Percentiles rank a stretch among this genome's conserved stretches.
Conservation (phyloP, 2,113 vertebrate genomes). For the Ptyas mucosa region DNA sequence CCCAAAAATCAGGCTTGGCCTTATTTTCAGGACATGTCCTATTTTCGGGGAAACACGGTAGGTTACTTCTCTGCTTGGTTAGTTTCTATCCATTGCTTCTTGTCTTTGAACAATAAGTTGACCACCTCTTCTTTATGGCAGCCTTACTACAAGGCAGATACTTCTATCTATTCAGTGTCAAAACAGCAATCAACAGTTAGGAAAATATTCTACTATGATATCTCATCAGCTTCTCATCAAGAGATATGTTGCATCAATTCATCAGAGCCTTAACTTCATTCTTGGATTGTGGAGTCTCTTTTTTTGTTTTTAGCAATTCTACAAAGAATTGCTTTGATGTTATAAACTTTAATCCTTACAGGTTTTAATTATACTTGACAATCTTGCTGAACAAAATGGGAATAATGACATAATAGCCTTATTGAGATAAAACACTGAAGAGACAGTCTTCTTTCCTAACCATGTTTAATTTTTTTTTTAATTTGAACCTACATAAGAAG, state of each 20-base stretch:
- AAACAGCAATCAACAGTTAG: background rate
- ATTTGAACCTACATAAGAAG: background rate
- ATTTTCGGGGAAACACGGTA: no score
- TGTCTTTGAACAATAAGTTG: background rate
- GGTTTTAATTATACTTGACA: slow-evolving; percentile 26
- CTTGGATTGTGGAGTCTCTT: background rate
- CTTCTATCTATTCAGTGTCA: background rate
- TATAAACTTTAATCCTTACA: slow-evolving; percentile 40
- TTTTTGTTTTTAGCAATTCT: slow-evolving; percentile 29
- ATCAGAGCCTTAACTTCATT: background rate
- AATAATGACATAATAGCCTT: background rate
- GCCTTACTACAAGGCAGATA: background rate
- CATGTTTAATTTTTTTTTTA: slow-evolving; percentile 33
- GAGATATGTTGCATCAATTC: background rate
- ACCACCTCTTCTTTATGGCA: background rate
- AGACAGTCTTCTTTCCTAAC: slow-evolving; percentile 23
- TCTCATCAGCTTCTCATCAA: slow-evolving; percentile 27
- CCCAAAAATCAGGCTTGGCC: no score
- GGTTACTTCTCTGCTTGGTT: background rate
- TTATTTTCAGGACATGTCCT: no score
- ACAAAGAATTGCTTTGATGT: slow-evolving; percentile 24
- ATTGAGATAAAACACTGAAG: slow-evolving; percentile 39
- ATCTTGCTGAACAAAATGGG: slow-evolving; percentile 29
- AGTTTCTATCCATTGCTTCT: background rate
- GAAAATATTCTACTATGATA: background rate